Evolutionary conservation across 2,113 vertebrate species (phyloP).

Genomic region (Myanophis thanlyinensis): DNA sequence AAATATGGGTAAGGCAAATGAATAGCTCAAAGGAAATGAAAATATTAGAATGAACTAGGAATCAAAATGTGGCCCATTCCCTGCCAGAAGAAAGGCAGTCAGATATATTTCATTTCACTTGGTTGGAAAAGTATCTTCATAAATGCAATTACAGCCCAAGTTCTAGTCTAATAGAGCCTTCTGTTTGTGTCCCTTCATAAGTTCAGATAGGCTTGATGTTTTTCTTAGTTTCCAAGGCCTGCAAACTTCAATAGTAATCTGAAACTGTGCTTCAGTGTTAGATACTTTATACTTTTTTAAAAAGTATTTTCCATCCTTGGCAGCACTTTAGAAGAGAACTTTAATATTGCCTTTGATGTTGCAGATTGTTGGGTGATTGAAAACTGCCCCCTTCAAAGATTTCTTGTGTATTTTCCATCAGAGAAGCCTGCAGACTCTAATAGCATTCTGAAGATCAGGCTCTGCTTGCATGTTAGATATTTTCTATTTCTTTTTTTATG

Average conservation of each 20-base stretch:
- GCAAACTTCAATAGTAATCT: not conserved
- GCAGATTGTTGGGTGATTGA: not conserved
- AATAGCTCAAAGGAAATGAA: not conserved
- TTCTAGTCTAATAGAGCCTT: not conserved
- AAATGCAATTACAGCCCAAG: slow-evolving; percentile 3
- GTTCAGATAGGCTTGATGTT: not conserved
- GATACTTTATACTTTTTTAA: not conserved
- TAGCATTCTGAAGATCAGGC: not conserved
- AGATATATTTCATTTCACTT: slow-evolving; percentile 12
- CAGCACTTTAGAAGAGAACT: not conserved
- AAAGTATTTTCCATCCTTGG: not conserved
- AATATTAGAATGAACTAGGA: not conserved
- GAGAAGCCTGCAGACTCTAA: not conserved
- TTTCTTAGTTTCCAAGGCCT: not conserved
- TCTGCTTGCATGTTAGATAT: not conserved
- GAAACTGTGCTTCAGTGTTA: not conserved
- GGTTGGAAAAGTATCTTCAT: not conserved
- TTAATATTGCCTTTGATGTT: not conserved
- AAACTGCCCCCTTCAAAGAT: not conserved
- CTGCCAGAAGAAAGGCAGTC: not conserved
- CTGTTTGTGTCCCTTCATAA: not conserved
- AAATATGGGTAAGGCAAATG: not conserved
- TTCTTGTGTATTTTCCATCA: not conserved
- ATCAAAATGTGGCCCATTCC: not conserved
- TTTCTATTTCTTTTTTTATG: not conserved